Evolutionary conservation across 2,797 vertebrate genomes (phyloP), one percentile per base, ranked within the genome.

Genomic region (Acanthis flammea): DNA sequence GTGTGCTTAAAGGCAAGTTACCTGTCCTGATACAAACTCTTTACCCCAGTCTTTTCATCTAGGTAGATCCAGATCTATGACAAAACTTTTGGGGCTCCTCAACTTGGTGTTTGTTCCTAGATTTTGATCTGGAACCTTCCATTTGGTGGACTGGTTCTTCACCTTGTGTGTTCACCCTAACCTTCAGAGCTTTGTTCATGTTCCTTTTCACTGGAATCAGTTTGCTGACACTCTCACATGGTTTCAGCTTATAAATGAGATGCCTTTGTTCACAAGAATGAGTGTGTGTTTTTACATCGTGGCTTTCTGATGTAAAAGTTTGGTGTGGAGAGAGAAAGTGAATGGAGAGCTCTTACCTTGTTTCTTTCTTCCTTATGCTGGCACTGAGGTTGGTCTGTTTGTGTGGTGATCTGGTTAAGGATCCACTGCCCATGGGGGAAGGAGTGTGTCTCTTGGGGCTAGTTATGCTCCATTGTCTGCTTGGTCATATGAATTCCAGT

Each of bases 71-170:
- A 51, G 42, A 27, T 67, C 31, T 30, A 2, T 11, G 19, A 23
- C 16, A 44, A 28, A 70, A 35, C 44, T 37, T 70, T 1, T 22
- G 33, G 24, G n/a, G 17, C 44, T 70, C 35, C 0, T 0, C 23
- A 66, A 8, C 30, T 81, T 65, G 39, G 14, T 30, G 13, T n/a
- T 78, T 8, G 9, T 78, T 91, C 19, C n/a, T 50, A 42, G 66
- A 31, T 81, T 81, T 37, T 65, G 15, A 24, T 53, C 22, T 6
- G 15, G 68, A 60, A 5, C n/a, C 9, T 9, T 87, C 6, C 6
- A 3, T 82, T 82, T 91, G 28, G 41, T 66, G 47, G 19, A 17
- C 57, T 47, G 16, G 37, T 76, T 87, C 58, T 79, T 84, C 18
- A 44, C 18, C 16, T 58, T 65, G n/a, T 3, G 3, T 42, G 30